Conservation (phyloP, 2,888 invertebrate genomes). For the Oscheius sp. region DNA sequence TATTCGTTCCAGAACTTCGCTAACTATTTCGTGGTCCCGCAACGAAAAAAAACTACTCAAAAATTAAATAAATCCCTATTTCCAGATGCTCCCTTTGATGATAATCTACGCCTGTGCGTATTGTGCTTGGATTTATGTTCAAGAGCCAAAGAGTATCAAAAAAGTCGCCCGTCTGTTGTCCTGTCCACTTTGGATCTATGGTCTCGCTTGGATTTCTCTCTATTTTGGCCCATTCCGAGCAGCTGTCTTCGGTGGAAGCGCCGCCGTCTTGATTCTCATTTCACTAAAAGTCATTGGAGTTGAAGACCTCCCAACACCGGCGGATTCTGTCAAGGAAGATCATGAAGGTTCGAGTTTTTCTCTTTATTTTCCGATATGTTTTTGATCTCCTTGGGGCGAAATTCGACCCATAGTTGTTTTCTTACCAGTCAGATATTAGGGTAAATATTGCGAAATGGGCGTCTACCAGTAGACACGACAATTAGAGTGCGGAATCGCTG, state of each 20-base stretch:
- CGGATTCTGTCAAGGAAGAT: not conserved
- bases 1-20: too few species aligned
- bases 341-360: too few species aligned
- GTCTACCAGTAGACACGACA: too few species aligned
- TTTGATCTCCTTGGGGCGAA: too few species aligned
- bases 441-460: too few species aligned
- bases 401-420: too few species aligned
- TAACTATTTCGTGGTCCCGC: too few species aligned
- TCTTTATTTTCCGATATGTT: too few species aligned
- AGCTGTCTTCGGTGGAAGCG: constrained; percentile 59
- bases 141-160: constrained; percentile 64
- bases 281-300: constrained; percentile 63
- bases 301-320: constrained; percentile 13
- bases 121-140: constrained; percentile 69
- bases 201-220: constrained; percentile 60
- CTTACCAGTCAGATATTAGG: too few species aligned
- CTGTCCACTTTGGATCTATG: constrained; percentile 71
- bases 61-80: not conserved
- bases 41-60: not conserved
- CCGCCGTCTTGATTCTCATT: constrained; percentile 60
- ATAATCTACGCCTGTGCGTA: constrained; percentile 64
- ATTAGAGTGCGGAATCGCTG: not conserved
- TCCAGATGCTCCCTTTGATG: constrained; percentile 65
- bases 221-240: constrained; percentile 70
- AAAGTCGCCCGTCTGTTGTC: constrained; percentile 69